Evolutionary conservation across 2,888 invertebrate species (phyloP), one percentile per base, ranked within the genome.

Genomic region (Phymatocera aterrima): DNA sequence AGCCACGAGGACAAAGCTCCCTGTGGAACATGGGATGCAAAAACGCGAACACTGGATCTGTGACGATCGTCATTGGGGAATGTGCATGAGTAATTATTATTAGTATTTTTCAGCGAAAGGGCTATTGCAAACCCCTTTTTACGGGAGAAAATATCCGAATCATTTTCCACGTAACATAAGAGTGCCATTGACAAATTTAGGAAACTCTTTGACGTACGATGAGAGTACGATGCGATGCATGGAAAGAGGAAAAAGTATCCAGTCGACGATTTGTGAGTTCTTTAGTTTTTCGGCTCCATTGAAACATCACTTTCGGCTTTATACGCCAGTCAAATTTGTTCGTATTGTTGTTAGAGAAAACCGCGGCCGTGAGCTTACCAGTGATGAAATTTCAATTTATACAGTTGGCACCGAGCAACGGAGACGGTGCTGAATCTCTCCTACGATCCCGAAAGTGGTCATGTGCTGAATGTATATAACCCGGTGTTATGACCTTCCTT

Each of bases 81-180:
- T 86, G 84, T 86, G 84, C 84, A 84, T 85, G 81, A 84, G 83
- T 84, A 85, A 88, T 88, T 85, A 86, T 85, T 83, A 82, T 37
- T 34, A 43, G 46, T 31, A n/a, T n/a, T n/a, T 61, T 54, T 28
- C 28, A 51, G 37, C 48, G 28, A 51, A 10, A 51, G 21, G 18
- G 34, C 34, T 72, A 28, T 24, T 31, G 18, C 48, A 48, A 24
- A n/a, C n/a, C 51, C 31, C 24, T 31, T 48, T 51, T 31, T 8
- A n/a, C 28, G 3, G 8, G 51, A n/a, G 3, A 31, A 48, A 48
- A 48, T 51, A n/a, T 64, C 15, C 37, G 34, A 64, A n/a, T 3
- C 18, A 57, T 57, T 57, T 28, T 28, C 28, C 28, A 57, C 57
- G 12, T 12, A 8, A 57, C 28, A 12, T 21, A 12, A 15, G 57